A percentile compares a stretch with the other conserved stretches of the same genome.
phyloP scores from a whole-genome alignment of 2,113 vertebrate species.

The Cyanoramphus novaezelandiae region DNA sequence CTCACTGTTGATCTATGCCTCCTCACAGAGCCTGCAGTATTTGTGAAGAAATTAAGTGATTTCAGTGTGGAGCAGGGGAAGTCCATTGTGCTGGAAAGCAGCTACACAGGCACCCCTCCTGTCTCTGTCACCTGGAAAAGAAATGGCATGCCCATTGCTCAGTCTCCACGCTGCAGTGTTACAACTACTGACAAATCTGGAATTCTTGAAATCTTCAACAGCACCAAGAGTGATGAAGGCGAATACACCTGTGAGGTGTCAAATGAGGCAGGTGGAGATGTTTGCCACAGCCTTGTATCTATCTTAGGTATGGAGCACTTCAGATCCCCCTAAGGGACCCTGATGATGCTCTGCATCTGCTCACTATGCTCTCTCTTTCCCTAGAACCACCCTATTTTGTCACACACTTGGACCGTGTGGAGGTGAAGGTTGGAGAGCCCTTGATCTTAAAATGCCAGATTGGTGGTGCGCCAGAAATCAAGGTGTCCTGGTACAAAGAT shows the following conservation, averaged over 20 bases:
- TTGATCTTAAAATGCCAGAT: slow-evolving; percentile 90
- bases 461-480: slow-evolving; percentile 93
- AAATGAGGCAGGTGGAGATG: slow-evolving; percentile 90
- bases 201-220: slow-evolving; percentile 90
- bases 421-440: slow-evolving; percentile 88
- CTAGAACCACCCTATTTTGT: slow-evolving; percentile 93
- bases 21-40: slow-evolving; percentile 88
- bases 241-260: slow-evolving; percentile 88
- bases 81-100: slow-evolving; percentile 87
- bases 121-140: slow-evolving; percentile 92
- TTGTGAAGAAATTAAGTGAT: slow-evolving; percentile 91
- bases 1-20: slow-evolving; percentile 19
- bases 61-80: slow-evolving; percentile 88
- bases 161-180: slow-evolving; percentile 88
- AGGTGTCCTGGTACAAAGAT: slow-evolving; percentile 96
- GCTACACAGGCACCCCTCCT: slow-evolving; percentile 87
- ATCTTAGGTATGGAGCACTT: slow-evolving; percentile 83
- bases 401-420: slow-evolving; percentile 86
- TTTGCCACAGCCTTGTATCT: slow-evolving; percentile 84
- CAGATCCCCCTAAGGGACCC: neutral
- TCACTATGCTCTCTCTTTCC: slow-evolving; percentile 55
- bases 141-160: slow-evolving; percentile 82
- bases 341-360: neutral
- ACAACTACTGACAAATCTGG: slow-evolving; percentile 93
- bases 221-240: slow-evolving; percentile 86